Percentiles rank a stretch among this genome's conserved stretches.
phyloP scores from a whole-genome alignment of 2,797 vertebrate species.

The Falco biarmicus region DNA sequence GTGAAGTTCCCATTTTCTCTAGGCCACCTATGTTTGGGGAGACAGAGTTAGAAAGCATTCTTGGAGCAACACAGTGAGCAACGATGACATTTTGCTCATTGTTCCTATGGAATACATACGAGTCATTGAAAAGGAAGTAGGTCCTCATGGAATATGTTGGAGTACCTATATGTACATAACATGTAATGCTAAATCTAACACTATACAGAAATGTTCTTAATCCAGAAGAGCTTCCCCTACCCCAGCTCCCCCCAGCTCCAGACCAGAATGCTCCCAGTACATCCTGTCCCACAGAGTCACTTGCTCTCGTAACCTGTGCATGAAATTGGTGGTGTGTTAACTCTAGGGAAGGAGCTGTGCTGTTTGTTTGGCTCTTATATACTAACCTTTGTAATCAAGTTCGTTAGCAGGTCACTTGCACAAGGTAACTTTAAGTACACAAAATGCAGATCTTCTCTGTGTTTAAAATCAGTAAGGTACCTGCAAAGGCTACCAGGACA shows the following conservation, averaged over 20 bases:
- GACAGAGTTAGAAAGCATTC: background rate
- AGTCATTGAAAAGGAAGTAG: background rate
- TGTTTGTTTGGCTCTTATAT: background rate
- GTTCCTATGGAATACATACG: background rate
- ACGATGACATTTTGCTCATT: background rate
- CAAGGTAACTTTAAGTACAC: background rate
- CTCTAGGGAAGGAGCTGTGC: background rate
- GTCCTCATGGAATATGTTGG: background rate
- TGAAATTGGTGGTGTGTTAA: background rate
- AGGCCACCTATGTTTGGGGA: rapidly evolving
- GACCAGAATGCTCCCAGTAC: rapidly evolving
- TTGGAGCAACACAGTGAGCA: background rate
- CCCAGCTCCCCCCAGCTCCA: background rate
- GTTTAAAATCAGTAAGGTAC: background rate
- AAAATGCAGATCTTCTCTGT: background rate
- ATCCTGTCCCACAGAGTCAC: background rate
- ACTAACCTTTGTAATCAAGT: background rate
- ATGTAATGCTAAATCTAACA: background rate
- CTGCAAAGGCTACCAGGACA: background rate
- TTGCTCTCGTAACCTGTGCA: rapidly evolving
- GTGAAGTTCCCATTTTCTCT: background rate
- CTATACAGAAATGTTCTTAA: background rate
- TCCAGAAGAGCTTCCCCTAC: background rate
- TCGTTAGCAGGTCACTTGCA: background rate
- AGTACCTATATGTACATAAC: background rate